Conservation (phyloP, 30 jellyfish, hydroid and myxozoan species). For the Aurelia sp. region DNA sequence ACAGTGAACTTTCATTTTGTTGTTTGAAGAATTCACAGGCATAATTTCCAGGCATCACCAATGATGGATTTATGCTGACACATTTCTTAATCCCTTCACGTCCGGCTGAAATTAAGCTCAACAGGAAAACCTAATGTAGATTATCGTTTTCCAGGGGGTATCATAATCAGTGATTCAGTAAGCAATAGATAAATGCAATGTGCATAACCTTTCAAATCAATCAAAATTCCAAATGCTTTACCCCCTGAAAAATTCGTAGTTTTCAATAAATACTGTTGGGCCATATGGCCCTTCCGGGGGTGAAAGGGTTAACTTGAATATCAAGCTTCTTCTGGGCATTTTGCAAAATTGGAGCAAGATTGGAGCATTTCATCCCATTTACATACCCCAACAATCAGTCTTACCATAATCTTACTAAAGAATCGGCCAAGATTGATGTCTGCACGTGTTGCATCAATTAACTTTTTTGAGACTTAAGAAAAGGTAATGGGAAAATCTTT, state of each 20-base stretch:
- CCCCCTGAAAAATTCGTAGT: too few relatives aligned
- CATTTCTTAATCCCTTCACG: too few relatives aligned
- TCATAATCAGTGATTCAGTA: too few relatives aligned
- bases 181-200: too few relatives aligned
- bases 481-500: background rate
- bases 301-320: background rate
- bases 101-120: too few relatives aligned
- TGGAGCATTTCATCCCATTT: background rate
- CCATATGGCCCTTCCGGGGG: too few relatives aligned
- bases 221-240: too few relatives aligned
- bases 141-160: too few relatives aligned
- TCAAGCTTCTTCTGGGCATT: background rate
- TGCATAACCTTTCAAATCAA: too few relatives aligned
- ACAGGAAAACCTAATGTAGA: too few relatives aligned
- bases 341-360: background rate
- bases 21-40: background rate
- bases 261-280: too few relatives aligned
- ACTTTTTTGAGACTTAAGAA: background rate
- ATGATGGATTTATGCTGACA: background rate
- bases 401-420: background rate
- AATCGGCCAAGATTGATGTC: background rate
- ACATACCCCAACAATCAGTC: background rate
- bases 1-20: background rate
- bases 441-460: background rate
- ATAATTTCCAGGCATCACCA: background rate